Evolutionary conservation across 2,797 vertebrate species (phyloP).

Genomic region (Pelodytes ibericus): DNA sequence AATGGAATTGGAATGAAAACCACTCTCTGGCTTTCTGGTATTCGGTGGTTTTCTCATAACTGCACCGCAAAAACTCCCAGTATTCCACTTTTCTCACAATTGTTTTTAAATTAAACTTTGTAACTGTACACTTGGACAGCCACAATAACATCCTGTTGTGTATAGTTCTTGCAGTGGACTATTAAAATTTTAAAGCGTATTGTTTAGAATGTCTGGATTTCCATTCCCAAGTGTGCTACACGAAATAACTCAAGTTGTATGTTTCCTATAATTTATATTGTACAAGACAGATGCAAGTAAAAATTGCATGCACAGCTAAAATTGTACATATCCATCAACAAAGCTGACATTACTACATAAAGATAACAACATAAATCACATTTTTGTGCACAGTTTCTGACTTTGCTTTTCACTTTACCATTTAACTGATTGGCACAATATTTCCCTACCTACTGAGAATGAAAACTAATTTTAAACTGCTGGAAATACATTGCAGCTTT

Average conservation of each 20-base stretch:
- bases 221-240: background rate
- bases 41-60: no score
- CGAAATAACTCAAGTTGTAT: background rate
- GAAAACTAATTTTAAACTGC: background rate
- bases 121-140: no score
- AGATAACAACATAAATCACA: background rate
- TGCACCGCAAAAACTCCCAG: no score
- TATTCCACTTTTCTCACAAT: no score
- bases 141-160: no score
- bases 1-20: no score
- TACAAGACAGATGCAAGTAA: background rate
- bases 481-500: background rate
- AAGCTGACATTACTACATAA: background rate
- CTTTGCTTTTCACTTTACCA: background rate
- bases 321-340: constrained; percentile 1
- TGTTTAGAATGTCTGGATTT: background rate
- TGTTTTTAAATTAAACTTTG: no score
- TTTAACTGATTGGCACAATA: background rate
- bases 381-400: background rate
- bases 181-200: no score
- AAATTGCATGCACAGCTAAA: background rate
- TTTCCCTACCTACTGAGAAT: background rate
- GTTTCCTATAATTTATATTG: background rate
- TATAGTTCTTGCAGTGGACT: no score
- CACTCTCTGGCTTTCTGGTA: no score